A percentile compares a stretch with the other conserved stretches of the same genome.
Conservation (phyloP, 2,888 invertebrate species). For the Leucophora obtusa region DNA sequence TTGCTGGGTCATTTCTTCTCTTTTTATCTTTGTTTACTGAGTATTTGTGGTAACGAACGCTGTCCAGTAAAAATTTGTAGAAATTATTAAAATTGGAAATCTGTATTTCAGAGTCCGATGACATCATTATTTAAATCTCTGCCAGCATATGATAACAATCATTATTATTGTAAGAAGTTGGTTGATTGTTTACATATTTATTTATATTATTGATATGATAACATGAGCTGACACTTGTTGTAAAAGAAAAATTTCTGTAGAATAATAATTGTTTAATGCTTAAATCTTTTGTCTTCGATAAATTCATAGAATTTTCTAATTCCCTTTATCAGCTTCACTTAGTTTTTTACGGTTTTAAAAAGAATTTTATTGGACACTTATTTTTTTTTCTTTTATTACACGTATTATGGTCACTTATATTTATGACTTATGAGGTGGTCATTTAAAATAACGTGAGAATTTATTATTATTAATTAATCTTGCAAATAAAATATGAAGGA, state of each 20-base stretch:
- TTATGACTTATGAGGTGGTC: slow-evolving; percentile 17
- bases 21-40: no score
- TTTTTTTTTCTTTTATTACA: background rate
- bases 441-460: slow-evolving; percentile 38
- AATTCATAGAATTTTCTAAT: no score
- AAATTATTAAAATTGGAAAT: no score
- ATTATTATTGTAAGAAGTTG: background rate
- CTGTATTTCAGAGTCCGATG: background rate
- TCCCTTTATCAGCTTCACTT: no score
- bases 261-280: slow-evolving; percentile 18
- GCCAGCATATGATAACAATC: background rate
- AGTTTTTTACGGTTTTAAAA: background rate
- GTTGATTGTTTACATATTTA: background rate
- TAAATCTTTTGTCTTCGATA: background rate
- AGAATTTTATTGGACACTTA: slow-evolving; percentile 12
- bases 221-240: slow-evolving; percentile 17
- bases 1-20: no score
- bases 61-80: no score
- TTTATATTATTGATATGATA: slow-evolving; percentile 16
- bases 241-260: slow-evolving; percentile 1
- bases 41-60: no score
- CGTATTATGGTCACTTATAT: background rate
- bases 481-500: background rate
- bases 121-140: background rate
- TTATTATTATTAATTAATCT: background rate